Percentiles rank a stretch among this genome's conserved stretches.
These are phyloP conservation scores for Ornithoptera priamus DNA, from an alignment of 2,888 invertebrate genomes.

Conservation along the genomic window DNA sequence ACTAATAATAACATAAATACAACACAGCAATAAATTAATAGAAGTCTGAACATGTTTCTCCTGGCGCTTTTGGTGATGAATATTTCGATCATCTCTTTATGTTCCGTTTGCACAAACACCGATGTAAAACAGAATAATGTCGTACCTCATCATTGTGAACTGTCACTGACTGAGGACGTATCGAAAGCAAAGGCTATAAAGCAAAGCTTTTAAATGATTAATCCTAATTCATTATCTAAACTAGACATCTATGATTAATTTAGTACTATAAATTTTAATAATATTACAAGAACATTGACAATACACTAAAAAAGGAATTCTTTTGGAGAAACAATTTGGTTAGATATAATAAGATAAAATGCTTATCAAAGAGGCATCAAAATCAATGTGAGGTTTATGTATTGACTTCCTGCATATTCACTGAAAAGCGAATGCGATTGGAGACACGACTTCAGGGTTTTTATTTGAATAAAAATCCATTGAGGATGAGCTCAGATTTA, in stretches of 20 bases:
- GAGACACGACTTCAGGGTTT: conserved; percentile 45
- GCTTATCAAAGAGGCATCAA: conserved; percentile 2
- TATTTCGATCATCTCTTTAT: conserved; percentile 47
- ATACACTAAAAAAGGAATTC: conserved; percentile 34
- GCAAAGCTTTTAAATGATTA: conserved; percentile 58
- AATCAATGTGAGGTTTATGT: not conserved
- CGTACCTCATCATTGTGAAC: conserved; percentile 31
- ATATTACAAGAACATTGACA: conserved; percentile 53
- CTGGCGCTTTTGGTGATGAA: conserved; percentile 46
- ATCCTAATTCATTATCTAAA: conserved; percentile 64
- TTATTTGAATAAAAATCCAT: conserved; percentile 70
- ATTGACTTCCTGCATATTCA: not conserved
- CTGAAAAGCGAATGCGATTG: conserved; percentile 28
- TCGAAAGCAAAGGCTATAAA: conserved; percentile 64
- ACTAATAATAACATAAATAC: conserved; percentile 79
- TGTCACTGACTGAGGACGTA: conserved; percentile 55
- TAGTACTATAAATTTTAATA: conserved; percentile 51
- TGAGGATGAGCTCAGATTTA: conserved; percentile 79
- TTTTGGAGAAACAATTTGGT: conserved; percentile 22
- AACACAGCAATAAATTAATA: conserved; percentile 71
- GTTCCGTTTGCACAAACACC: conserved; percentile 45
- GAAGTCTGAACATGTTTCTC: conserved; percentile 54
- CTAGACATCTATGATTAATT: conserved; percentile 60
- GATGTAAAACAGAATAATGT: conserved; percentile 31
- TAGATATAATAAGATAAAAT: conserved; percentile 10